Evolutionary conservation across 35 echinoderm and acorn worm genomes (phyloP), one percentile per base, ranked within the genome.

Genomic region (Eucidaris tribuloides): DNA sequence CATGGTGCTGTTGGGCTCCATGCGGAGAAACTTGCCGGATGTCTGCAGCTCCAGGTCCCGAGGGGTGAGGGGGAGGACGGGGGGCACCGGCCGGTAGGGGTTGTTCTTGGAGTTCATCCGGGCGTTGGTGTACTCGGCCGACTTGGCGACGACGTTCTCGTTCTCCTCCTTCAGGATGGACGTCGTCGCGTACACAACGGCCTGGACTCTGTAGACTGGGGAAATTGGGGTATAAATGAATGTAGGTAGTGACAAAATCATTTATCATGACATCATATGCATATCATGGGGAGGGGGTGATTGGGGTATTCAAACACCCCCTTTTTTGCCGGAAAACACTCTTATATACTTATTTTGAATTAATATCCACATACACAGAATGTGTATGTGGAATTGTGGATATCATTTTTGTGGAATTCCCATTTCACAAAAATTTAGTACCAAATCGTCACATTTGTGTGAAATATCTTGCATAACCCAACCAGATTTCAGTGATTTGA

Each of bases 61-160:
- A 17, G 86, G 90, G 6, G 86, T 90, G 43, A 99, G 87, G 28
- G 90, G 96, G 25, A 99, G 46, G 59, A 88, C 84, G 1, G 96
- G 96, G 54, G 96, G 86, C 5, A 92, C 87, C 0, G 92, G 62
- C 23, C 91, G 87, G 83, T 84, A 99, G 0, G 56, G 82, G 46
- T 83, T 93, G 68, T 84, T 85, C 62, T 63, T 74, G 27, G 76
- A 45, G 1, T 34, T 43, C 33, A 76, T 85, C 74, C 66, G 76
- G 17, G 77, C 34, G 35, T 90, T 90, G 45, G 63, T 82, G 72
- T 93, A 93, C 38, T 99, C 96, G 42, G 85, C 79, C 23, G 84
- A 83, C 62, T 93, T 99, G 24, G 90, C 92, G 68, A 99, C 96
- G 32, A 99, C 96, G 71, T 84, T 93, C 63, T 99, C 96, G 41